phyloP scores from a whole-genome alignment of 2,113 vertebrate species.

The Colaptes auratus region DNA sequence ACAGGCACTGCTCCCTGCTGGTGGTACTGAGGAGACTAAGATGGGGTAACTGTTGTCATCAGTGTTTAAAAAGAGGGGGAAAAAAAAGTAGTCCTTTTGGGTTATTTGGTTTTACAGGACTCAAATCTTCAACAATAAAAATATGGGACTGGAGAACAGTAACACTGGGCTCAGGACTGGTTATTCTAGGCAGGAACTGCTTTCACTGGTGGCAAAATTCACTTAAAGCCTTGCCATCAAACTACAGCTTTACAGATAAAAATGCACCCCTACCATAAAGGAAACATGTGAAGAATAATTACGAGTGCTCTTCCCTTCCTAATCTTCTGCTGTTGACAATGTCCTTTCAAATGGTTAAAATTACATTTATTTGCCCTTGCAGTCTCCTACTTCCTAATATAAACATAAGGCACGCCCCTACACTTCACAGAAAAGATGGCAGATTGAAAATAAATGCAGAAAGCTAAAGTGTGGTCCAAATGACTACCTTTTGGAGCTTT shows the following conservation, averaged over 20 bases:
- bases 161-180: neutral
- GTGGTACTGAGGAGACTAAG: neutral
- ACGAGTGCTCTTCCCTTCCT: neutral
- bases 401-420: neutral
- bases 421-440: neutral
- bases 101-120: neutral
- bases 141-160: accelerated
- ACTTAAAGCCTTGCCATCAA: neutral
- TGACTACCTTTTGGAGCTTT: neutral
- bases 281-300: neutral
- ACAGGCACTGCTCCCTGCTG: neutral
- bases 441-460: neutral
- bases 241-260: neutral
- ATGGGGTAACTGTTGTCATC: neutral
- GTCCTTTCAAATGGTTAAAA: neutral
- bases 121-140: neutral
- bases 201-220: neutral
- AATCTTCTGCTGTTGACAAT: neutral
- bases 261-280: neutral
- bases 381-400: neutral
- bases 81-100: neutral
- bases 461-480: neutral
- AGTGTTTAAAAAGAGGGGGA: accelerated
- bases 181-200: neutral
- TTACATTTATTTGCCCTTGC: neutral